Percentiles rank a stretch among this genome's conserved stretches.
Evolutionary conservation across 2,888 invertebrate genomes (phyloP).

Genomic region (Acrobasis suavella): DNA sequence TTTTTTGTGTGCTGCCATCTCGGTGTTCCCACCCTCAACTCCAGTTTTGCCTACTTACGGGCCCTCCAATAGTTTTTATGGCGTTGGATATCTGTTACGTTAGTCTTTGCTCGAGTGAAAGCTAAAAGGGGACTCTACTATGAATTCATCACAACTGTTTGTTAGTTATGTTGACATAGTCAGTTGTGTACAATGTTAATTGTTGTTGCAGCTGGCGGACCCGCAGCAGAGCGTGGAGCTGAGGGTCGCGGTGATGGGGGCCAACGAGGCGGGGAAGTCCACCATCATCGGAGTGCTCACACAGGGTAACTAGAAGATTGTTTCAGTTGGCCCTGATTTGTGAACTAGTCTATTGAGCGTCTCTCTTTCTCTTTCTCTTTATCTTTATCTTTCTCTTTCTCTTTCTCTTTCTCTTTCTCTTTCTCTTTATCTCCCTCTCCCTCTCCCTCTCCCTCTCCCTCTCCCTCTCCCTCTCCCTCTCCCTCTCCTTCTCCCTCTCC

Average conservation of each 20-base stretch:
- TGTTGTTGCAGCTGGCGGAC: slow-evolving; percentile 84
- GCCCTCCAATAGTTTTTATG: too few relatives aligned
- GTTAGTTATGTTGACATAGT: too few relatives aligned
- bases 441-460: not conserved
- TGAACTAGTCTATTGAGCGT: too few relatives aligned
- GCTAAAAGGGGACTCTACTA: too few relatives aligned
- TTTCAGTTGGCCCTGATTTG: too few relatives aligned
- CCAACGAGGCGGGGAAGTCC: slow-evolving; percentile 98
- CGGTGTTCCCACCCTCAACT: too few relatives aligned
- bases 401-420: not conserved
- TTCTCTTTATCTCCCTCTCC: not conserved
- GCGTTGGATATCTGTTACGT: too few relatives aligned
- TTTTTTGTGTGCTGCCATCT: too few relatives aligned
- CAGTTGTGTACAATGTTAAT: too few relatives aligned
- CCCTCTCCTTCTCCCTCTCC: not conserved
- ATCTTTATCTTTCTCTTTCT: not conserved
- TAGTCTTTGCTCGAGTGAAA: too few relatives aligned
- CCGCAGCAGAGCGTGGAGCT: slow-evolving; percentile 95
- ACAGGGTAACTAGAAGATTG: slow-evolving; percentile 84
- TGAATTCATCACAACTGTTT: too few relatives aligned
- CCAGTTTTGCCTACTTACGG: too few relatives aligned
- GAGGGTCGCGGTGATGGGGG: slow-evolving; percentile 95
- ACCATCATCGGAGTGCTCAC: slow-evolving; percentile 97
- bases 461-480: not conserved
- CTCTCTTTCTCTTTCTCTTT: not conserved